Base-by-base conservation (phyloP, 1,140 invertebrate genomes). In the Microplitis demolitor region DNA sequence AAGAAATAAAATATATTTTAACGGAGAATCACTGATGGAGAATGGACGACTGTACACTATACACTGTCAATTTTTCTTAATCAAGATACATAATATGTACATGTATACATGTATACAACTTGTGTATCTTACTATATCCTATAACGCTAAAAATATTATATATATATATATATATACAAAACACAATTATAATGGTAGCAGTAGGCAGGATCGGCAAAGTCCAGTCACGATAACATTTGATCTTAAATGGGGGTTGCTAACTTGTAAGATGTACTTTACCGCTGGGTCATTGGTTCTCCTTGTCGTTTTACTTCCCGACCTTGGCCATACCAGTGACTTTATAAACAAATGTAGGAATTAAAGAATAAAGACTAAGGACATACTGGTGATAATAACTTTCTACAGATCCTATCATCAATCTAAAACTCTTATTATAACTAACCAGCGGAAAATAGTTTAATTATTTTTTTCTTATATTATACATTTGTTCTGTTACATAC, bases 211-310 rank as follows among this genome's bases (percentile, higher is more conserved):
- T 45, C 1, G 39, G 56, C 24, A 8, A 6, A 16, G 16, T 58
- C 56, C 24, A 34, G 56, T 58, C 56, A 58, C 56, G 56, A 58
- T 58, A 58, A 58, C 56, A 58, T 58, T 31, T 58, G 16, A 4
- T 31, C 14, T 45, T 45, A 45, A 71, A 53, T 50, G 70, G 70
- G 70, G 70, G 68, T 70, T 70, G 68, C 35, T 33, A 9, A 13
- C 24, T 34, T 58, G 8, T 16, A 31, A 31, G 70, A 62, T 71
- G 70, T 71, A 62, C 70, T 71, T 66, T 71, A 71, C 69, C 53
- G 70, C 62, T 66, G 16, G 16, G 16, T 31, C 56, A 24, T 58
- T 4, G 5, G 6, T 45, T 45, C 39, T 45, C 39, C 39, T 45
- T 45, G 39, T 45, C 39, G 39, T 45, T 45, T 24, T 45, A 11